A percentile compares a stretch with the other conserved stretches of the same genome.
phyloP scores from a whole-genome alignment of 2,113 vertebrate species.

The Leptosomus discolor region DNA sequence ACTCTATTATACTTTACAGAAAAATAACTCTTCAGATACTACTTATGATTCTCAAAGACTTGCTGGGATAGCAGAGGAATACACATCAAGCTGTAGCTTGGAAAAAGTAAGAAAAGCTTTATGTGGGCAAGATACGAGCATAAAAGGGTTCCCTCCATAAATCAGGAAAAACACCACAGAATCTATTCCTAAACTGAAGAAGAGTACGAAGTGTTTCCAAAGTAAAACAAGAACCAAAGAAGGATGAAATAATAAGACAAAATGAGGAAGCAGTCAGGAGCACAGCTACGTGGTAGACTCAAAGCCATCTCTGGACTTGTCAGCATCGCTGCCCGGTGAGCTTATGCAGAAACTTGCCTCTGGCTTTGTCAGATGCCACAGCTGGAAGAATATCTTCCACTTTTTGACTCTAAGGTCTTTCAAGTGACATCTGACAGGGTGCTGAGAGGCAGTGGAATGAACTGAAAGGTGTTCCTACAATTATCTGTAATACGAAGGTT shows the following conservation, averaged over 20 bases:
- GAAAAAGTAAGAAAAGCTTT: not conserved
- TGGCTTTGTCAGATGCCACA: conserved; percentile 41
- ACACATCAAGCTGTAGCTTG: not conserved
- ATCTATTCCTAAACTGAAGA: not conserved
- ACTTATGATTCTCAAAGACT: not conserved
- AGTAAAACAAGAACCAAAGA: not conserved
- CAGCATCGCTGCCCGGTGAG: not conserved
- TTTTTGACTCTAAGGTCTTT: conserved; percentile 6
- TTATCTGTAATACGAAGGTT: not conserved
- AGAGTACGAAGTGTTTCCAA: not conserved
- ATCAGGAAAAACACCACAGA: not conserved
- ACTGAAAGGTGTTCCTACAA: not conserved
- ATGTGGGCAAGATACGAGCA: not conserved
- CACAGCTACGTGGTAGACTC: not conserved
- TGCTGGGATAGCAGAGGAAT: not conserved
- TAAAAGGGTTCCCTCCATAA: not conserved
- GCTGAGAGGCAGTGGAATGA: not conserved
- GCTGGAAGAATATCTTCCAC: conserved; percentile 23
- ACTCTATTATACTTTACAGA: not conserved
- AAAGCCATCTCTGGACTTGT: not conserved
- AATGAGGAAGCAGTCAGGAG: not conserved
- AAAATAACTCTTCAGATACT: not conserved
- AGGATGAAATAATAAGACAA: not conserved
- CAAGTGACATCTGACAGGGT: not conserved
- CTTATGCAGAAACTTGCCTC: conserved; percentile 36